Percentiles rank a stretch among this genome's conserved stretches.
phyloP scores from a whole-genome alignment of 2,888 invertebrate genomes.

The Scaptomyza cyrtandrae region DNA sequence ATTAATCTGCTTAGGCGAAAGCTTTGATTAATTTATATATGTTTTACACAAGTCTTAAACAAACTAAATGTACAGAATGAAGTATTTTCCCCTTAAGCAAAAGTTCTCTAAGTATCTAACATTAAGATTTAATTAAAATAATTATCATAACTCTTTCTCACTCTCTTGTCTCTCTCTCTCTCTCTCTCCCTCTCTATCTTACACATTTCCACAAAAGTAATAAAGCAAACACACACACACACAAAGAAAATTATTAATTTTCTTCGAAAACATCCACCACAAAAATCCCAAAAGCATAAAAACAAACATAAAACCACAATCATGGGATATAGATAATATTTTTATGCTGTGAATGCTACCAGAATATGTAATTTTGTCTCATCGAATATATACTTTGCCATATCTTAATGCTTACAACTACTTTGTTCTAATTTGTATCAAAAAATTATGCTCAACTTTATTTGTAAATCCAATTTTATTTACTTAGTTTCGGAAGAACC shows the following conservation, averaged over 20 bases:
- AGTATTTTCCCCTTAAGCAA: too few relatives aligned
- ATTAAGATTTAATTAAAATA: constrained; percentile 6
- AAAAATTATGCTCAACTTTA: not conserved
- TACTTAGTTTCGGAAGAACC: not conserved
- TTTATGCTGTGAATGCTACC: not conserved
- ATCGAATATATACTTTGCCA: not conserved
- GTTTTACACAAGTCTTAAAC: too few relatives aligned
- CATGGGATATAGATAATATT: not conserved
- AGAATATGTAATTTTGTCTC: constrained; percentile 1
- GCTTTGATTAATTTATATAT: too few relatives aligned
- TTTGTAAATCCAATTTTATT: not conserved
- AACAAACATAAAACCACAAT: constrained; percentile 8
- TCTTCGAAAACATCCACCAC: constrained; percentile 1
- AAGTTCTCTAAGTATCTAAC: not conserved
- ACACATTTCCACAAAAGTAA: not conserved
- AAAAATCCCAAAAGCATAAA: constrained; percentile 15
- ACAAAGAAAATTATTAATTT: constrained; percentile 3
- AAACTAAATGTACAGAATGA: too few relatives aligned
- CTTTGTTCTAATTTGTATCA: not conserved
- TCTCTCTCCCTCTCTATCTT: too few relatives aligned
- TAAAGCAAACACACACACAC: not conserved
- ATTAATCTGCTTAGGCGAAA: too few relatives aligned
- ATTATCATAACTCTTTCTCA: constrained; percentile 1
- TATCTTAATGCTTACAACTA: not conserved
- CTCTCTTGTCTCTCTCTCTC: too few relatives aligned